phyloP scores from a whole-genome alignment of 2,113 vertebrate species.

The Urocitellus parryii region DNA sequence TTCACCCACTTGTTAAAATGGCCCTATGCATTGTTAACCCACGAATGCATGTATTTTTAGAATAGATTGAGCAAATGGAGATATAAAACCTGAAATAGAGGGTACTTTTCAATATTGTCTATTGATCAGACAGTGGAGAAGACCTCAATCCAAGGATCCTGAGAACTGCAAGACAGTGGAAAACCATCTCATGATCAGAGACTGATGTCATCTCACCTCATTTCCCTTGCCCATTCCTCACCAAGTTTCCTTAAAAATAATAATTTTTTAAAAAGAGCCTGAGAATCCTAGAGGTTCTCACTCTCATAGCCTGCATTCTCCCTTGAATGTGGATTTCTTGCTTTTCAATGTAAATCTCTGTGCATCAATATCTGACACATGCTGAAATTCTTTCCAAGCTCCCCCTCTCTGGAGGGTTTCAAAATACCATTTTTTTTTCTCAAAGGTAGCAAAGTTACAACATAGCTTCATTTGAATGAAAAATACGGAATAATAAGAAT shows the following conservation, averaged over 20 bases:
- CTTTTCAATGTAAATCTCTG: not conserved
- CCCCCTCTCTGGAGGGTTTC: conserved; percentile 51
- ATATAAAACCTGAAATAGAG: not conserved
- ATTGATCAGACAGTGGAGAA: not conserved
- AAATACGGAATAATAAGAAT: conserved; percentile 80
- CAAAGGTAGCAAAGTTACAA: conserved; percentile 82
- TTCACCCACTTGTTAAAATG: not conserved
- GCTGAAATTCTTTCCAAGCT: not conserved
- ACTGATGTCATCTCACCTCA: not conserved
- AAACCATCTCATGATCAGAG: not conserved
- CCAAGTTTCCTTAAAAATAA: not conserved
- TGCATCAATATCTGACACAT: not conserved
- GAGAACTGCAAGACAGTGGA: not conserved
- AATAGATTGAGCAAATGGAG: not conserved
- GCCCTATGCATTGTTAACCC: not conserved
- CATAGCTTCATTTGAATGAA: conserved; percentile 80
- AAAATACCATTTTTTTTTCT: conserved; percentile 82
- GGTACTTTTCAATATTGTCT: not conserved
- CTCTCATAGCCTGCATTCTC: too few species aligned
- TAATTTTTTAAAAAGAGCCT: not conserved
- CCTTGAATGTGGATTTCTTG: too few species aligned
- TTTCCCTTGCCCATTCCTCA: not conserved
- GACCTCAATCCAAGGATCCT: not conserved
- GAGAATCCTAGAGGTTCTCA: too few species aligned
- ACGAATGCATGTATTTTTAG: not conserved